Evolutionary conservation across 2,888 invertebrate genomes (phyloP).

Genomic region (Lycocerus yunnanus): DNA sequence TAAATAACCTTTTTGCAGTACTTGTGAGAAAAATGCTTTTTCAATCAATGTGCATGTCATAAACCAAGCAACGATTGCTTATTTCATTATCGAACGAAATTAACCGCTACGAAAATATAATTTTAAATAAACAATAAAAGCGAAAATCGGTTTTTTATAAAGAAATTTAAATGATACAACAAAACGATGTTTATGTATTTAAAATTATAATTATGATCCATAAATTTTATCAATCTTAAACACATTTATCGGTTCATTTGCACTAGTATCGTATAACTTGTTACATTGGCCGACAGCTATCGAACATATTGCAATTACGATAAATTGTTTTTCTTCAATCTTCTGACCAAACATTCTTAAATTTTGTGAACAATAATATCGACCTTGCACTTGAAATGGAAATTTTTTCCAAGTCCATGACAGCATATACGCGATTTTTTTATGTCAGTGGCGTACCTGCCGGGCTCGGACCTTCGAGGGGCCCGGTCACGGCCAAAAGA

Average conservation of each 20-base stretch:
- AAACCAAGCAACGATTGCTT: not conserved
- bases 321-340: too few relatives aligned
- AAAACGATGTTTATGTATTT: not conserved
- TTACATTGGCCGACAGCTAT: not conserved
- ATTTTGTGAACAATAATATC: too few relatives aligned
- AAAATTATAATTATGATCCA: not conserved
- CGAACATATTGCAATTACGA: not conserved
- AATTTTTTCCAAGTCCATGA: too few relatives aligned
- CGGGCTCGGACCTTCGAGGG: too few relatives aligned
- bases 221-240: not conserved
- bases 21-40: not conserved
- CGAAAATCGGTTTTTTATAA: not conserved
- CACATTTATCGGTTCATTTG: slow-evolving; percentile 3
- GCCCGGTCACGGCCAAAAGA: too few relatives aligned
- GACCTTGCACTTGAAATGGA: too few relatives aligned
- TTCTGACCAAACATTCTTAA: too few relatives aligned
- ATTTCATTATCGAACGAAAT: not conserved
- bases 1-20: not conserved
- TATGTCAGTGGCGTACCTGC: too few relatives aligned
- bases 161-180: not conserved
- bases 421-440: too few relatives aligned
- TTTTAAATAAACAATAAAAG: not conserved
- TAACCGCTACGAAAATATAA: not conserved
- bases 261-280: not conserved
- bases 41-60: not conserved